Percentiles rank a stretch among this genome's conserved stretches.
Conservation (phyloP, 1,140 invertebrate genomes). For the Drosophila teissieri region DNA sequence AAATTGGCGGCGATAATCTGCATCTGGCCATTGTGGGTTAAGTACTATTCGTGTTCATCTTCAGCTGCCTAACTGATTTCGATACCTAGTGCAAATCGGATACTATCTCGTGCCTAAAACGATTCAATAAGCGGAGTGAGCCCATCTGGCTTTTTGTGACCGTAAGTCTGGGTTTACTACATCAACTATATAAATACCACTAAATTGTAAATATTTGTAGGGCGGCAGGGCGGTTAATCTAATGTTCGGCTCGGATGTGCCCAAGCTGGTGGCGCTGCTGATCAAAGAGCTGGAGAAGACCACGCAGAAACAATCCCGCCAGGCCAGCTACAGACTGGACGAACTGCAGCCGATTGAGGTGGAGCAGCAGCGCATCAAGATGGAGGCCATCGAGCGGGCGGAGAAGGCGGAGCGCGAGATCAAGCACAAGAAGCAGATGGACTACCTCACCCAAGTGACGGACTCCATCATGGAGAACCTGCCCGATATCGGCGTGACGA, state of each 20-base stretch:
- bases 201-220: neutral
- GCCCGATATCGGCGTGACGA: constrained; percentile 81
- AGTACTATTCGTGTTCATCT: neutral
- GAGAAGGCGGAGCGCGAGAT: constrained; percentile 73
- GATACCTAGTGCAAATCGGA: constrained; percentile 88
- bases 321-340: constrained; percentile 81
- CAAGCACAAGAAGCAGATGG: constrained; percentile 70
- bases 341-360: constrained; percentile 86
- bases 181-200: neutral
- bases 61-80: neutral
- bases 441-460: constrained; percentile 83
- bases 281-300: constrained; percentile 88
- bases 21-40: constrained; percentile 90
- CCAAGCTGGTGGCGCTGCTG: constrained; percentile 89
- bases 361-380: constrained; percentile 73
- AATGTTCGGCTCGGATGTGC: constrained; percentile 93
- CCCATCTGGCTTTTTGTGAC: constrained; percentile 95
- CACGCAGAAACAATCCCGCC: constrained; percentile 68
- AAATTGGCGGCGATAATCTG: constrained; percentile 92
- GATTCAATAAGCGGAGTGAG: constrained; percentile 94
- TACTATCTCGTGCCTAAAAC: constrained; percentile 89
- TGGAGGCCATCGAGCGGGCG: constrained; percentile 50
- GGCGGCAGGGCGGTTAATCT: constrained; percentile 91
- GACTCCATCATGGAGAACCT: constrained; percentile 85
- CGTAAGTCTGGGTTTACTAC: constrained; percentile 87